A percentile compares a stretch with the other conserved stretches of the same genome.
Evolutionary conservation across 1,140 invertebrate species (phyloP).

Genomic region (Melanaphis sacchari): DNA sequence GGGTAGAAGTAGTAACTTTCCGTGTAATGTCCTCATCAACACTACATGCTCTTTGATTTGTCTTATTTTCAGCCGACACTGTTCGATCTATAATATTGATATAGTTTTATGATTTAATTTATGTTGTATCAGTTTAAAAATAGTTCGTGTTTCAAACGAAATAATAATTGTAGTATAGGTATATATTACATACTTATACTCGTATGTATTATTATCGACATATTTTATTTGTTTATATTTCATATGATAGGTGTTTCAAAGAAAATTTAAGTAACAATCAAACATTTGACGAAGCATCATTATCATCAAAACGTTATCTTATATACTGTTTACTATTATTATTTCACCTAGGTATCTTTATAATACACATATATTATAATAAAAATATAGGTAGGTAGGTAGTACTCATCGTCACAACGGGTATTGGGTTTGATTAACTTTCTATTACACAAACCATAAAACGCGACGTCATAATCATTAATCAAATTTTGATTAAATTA

Average conservation of each 20-base stretch:
- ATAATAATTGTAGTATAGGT: background rate
- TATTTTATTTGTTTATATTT: background rate
- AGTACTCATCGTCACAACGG: background rate
- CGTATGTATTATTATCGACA: background rate
- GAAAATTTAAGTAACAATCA: no score
- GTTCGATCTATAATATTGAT: conserved; percentile 60
- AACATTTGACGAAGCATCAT: no score
- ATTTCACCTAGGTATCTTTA: background rate
- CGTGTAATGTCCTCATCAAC: conserved; percentile 60
- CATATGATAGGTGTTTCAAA: no score
- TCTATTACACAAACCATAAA: conserved; percentile 11
- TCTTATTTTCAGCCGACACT: conserved; percentile 59
- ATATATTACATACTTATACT: background rate
- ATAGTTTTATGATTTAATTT: background rate
- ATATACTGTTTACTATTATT: background rate
- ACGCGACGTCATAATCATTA: background rate
- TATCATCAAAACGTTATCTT: no score
- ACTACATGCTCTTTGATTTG: conserved; percentile 60
- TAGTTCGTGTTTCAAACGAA: background rate
- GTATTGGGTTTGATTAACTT: conserved; percentile 5
- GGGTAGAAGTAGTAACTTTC: conserved; percentile 60
- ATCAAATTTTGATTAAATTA: background rate
- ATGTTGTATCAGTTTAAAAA: background rate
- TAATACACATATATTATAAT: background rate
- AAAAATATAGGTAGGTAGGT: background rate